Evolutionary conservation across 2,113 vertebrate genomes (phyloP).

Genomic region (Lasiurus cinereus): DNA sequence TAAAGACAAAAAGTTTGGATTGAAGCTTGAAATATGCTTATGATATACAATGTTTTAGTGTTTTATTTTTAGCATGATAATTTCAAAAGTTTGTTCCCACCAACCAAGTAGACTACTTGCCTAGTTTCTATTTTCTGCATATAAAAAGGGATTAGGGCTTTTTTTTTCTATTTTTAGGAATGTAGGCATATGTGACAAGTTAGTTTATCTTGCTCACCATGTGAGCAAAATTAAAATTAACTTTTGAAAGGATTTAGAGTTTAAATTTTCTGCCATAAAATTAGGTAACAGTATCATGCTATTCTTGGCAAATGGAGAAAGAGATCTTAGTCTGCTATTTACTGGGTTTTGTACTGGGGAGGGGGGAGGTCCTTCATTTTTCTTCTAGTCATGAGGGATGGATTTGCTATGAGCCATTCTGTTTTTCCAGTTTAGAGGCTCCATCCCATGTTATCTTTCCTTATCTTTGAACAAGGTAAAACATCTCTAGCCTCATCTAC

Average conservation of each 20-base stretch:
- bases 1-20: neutral
- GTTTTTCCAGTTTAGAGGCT: slow-evolving; percentile 12
- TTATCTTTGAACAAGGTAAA: neutral
- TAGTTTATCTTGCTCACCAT: slow-evolving; percentile 63
- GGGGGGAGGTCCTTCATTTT: neutral
- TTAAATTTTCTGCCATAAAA: slow-evolving; percentile 68
- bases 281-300: slow-evolving; percentile 63
- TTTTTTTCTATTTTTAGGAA: slow-evolving; percentile 76
- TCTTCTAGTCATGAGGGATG: neutral
- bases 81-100: slow-evolving; percentile 65
- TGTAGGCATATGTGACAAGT: slow-evolving; percentile 56
- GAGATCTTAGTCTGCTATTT: slow-evolving; percentile 36
- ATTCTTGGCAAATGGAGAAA: slow-evolving; percentile 70
- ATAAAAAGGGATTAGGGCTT: slow-evolving; percentile 37
- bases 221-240: slow-evolving; percentile 72
- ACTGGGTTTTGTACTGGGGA: neutral
- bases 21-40: slow-evolving; percentile 51
- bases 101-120: slow-evolving; percentile 54
- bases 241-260: slow-evolving; percentile 62
- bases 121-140: slow-evolving; percentile 74
- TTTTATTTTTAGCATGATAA: slow-evolving; percentile 8
- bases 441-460: neutral
- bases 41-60: neutral
- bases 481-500: slow-evolving; percentile 14
- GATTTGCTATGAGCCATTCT: slow-evolving; percentile 1